These are phyloP conservation scores for Sebastes goodei DNA, from an alignment of 2,797 vertebrate species.

Conservation along the genomic window DNA sequence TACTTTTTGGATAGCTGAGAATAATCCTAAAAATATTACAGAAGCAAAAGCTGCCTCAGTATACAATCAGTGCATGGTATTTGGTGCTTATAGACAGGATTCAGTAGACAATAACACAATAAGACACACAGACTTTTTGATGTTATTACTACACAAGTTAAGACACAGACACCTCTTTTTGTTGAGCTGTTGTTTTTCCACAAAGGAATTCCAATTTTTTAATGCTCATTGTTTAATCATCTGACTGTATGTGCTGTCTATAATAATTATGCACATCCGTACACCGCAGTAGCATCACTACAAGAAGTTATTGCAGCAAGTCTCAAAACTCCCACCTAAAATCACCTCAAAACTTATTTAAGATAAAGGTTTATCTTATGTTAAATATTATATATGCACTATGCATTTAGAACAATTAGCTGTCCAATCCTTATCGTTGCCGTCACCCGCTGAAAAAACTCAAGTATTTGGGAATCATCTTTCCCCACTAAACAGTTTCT, in stretches of 20 bases:
- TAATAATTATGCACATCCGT: not conserved
- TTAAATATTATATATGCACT: not conserved
- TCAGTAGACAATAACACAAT: constrained; percentile 4
- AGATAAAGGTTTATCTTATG: not conserved
- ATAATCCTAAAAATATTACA: constrained; percentile 45
- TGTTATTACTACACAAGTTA: not conserved
- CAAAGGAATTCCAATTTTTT: not conserved
- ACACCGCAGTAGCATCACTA: not conserved
- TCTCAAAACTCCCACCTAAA: not conserved
- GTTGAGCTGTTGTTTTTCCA: not conserved
- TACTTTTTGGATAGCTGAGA: constrained; percentile 29
- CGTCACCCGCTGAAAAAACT: not conserved
- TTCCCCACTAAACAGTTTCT: not conserved
- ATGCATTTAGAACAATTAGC: not conserved
- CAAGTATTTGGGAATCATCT: not conserved
- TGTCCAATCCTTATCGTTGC: not conserved
- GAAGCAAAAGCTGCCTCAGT: constrained; percentile 30
- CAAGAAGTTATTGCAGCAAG: not conserved
- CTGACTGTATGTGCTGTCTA: not conserved
- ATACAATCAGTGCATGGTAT: not conserved
- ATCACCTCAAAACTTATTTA: not conserved
- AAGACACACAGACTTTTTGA: not conserved
- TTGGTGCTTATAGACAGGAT: constrained; percentile 17
- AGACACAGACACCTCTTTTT: not conserved
- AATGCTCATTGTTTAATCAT: not conserved